Conservation (phyloP, 2,888 invertebrate genomes). For the Ormyrus rosae region DNA sequence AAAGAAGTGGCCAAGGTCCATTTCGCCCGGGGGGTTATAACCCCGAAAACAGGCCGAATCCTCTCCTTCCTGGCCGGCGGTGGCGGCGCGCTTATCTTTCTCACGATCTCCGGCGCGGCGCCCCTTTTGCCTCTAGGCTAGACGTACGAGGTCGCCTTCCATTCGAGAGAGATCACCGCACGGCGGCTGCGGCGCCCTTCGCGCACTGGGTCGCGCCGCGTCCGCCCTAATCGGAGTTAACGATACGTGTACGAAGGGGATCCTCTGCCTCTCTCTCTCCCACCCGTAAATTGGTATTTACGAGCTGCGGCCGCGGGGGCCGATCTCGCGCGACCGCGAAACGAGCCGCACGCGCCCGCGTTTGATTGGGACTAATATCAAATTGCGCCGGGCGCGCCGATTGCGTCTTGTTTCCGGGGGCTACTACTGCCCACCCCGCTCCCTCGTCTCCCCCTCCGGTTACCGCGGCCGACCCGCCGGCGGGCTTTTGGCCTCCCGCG, state of each 20-base stretch:
- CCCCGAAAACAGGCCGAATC: no score
- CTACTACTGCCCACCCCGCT: no score
- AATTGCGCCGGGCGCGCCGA: conserved; percentile 22
- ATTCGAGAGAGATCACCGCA: conserved; percentile 21
- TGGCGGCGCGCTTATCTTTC: no score
- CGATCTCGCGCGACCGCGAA: conserved; percentile 38
- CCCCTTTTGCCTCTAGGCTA: no score
- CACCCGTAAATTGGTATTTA: conserved; percentile 64
- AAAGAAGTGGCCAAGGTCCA: no score
- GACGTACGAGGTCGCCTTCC: background rate
- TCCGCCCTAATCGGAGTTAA: conserved; percentile 63
- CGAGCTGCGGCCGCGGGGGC: conserved; percentile 57
- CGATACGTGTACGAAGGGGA: conserved; percentile 60
- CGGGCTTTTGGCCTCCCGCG: conserved; percentile 34
- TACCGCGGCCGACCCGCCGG: background rate
- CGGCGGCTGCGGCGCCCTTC: no score
- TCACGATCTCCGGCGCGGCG: no score
- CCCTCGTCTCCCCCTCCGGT: background rate
- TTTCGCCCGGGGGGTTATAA: no score
- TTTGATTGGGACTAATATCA: conserved; percentile 56
- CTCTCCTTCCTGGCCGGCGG: no score
- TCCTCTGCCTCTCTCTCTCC: conserved; percentile 45
- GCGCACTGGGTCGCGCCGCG: background rate
- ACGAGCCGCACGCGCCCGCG: conserved; percentile 8
- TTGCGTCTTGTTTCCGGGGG: conserved; percentile 50